phyloP scores from a whole-genome alignment of 2,888 invertebrate genomes.

The Globia sparganii region DNA sequence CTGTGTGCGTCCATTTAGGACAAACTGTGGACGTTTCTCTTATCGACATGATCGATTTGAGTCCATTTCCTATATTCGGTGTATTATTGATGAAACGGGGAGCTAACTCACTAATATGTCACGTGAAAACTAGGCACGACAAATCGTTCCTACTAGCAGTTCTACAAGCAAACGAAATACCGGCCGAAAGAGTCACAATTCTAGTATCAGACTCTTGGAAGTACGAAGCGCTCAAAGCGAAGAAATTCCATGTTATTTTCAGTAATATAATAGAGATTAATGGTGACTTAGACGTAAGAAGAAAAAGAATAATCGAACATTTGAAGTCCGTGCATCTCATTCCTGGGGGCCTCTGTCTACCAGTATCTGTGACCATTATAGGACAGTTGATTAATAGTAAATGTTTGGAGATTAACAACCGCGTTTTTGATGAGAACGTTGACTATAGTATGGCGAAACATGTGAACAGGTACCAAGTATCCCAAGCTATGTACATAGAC shows the following conservation, averaged over 20 bases:
- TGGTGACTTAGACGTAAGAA: slow-evolving; percentile 49
- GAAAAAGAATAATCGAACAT: slow-evolving; percentile 13
- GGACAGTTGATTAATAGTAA: slow-evolving; percentile 50
- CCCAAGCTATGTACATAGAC: slow-evolving; percentile 43
- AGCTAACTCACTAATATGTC: slow-evolving; percentile 74
- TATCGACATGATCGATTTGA: slow-evolving; percentile 84
- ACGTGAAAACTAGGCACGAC: slow-evolving; percentile 43
- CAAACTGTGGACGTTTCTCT: slow-evolving; percentile 38
- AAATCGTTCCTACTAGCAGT: slow-evolving; percentile 43
- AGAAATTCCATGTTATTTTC: slow-evolving; percentile 55
- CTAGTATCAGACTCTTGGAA: slow-evolving; percentile 39
- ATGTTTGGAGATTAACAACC: slow-evolving; percentile 49
- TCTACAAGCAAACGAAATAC: slow-evolving; percentile 42
- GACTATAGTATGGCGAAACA: slow-evolving; percentile 33
- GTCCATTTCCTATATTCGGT: slow-evolving; percentile 89
- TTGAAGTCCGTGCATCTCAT: slow-evolving; percentile 35
- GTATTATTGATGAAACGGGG: slow-evolving; percentile 84
- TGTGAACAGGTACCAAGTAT: slow-evolving; percentile 48
- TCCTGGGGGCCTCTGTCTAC: slow-evolving; percentile 49
- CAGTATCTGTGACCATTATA: slow-evolving; percentile 41
- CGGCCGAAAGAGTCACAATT: slow-evolving; percentile 48
- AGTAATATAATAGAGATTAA: slow-evolving; percentile 44
- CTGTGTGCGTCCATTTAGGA: slow-evolving; percentile 48
- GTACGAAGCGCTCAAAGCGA: slow-evolving; percentile 26
- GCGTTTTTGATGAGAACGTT: slow-evolving; percentile 47